Conservation (phyloP, 1,140 invertebrate genomes). For the Drosophila biarmipes region DNA sequence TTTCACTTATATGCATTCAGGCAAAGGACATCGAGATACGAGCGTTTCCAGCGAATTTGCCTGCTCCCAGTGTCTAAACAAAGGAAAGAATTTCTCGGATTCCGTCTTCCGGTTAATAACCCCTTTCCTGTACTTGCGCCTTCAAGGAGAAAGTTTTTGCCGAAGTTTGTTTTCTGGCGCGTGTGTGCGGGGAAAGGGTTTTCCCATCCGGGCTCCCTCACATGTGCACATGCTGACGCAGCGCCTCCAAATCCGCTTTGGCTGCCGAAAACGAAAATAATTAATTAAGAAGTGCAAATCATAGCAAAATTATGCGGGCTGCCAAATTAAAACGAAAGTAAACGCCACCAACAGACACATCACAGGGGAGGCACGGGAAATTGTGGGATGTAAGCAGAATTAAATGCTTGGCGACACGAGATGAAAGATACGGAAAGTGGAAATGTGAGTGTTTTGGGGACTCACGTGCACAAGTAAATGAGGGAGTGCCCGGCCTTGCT, state of each 20-base stretch:
- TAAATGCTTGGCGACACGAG: conserved; percentile 38
- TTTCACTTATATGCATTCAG: conserved; percentile 30
- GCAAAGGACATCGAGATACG: conserved; percentile 23
- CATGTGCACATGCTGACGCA: conserved; percentile 52
- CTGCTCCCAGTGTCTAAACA: conserved; percentile 21
- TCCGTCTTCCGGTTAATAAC: conserved; percentile 41
- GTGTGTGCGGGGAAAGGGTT: conserved; percentile 37
- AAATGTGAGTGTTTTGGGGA: conserved; percentile 1
- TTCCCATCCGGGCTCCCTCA: conserved; percentile 11
- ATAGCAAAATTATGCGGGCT: conserved; percentile 79
- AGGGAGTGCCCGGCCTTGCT: conserved; percentile 3
- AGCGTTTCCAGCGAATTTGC: conserved; percentile 27
- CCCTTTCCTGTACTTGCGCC: conserved; percentile 20
- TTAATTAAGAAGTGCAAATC: conserved; percentile 82
- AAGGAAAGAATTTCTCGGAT: conserved; percentile 29
- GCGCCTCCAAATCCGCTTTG: conserved; percentile 62
- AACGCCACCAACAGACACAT: conserved; percentile 63
- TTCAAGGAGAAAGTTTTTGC: conserved; percentile 46
- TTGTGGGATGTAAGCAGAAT: conserved; percentile 35
- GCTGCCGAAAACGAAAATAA: conserved; percentile 70
- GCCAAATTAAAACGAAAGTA: conserved; percentile 75
- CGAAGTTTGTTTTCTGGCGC: conserved; percentile 46
- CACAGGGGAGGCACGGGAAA: conserved; percentile 31
- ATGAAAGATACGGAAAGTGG: conserved; percentile 28
- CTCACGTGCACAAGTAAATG: background rate